Evolutionary conservation across 2,113 vertebrate genomes (phyloP).

Genomic region (Alligator mississippiensis): DNA sequence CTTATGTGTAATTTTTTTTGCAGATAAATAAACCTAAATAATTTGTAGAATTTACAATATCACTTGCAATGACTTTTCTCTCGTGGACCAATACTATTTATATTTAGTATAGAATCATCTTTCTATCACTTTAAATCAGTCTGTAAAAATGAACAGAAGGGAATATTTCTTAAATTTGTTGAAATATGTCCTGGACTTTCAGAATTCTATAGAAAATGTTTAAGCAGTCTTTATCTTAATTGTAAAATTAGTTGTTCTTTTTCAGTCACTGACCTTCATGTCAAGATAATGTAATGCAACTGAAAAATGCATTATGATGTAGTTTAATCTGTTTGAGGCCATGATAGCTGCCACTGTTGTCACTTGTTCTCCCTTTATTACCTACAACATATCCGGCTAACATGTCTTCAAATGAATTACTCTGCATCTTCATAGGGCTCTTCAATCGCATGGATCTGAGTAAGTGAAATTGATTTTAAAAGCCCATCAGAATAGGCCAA

Average conservation of each 20-base stretch:
- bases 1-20: background rate
- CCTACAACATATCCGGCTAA: background rate
- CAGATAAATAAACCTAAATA: background rate
- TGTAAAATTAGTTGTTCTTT: background rate
- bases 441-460: background rate
- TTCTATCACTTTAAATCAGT: background rate
- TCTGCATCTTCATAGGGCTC: background rate
- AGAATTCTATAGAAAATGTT: background rate
- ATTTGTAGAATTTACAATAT: background rate
- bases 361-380: background rate
- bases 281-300: background rate
- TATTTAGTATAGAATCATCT: background rate
- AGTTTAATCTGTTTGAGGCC: background rate
- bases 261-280: background rate
- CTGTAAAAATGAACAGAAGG: background rate
- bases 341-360: background rate
- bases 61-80: background rate
- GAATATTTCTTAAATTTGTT: background rate
- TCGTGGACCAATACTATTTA: background rate
- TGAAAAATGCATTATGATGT: background rate
- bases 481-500: background rate
- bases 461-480: background rate
- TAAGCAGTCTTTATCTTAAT: background rate
- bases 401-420: background rate
- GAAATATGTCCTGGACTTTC: background rate